A percentile compares a stretch with the other conserved stretches of the same genome.
Evolutionary conservation across 2,113 vertebrate genomes (phyloP).

Genomic region (Tricholaema leucomelas): DNA sequence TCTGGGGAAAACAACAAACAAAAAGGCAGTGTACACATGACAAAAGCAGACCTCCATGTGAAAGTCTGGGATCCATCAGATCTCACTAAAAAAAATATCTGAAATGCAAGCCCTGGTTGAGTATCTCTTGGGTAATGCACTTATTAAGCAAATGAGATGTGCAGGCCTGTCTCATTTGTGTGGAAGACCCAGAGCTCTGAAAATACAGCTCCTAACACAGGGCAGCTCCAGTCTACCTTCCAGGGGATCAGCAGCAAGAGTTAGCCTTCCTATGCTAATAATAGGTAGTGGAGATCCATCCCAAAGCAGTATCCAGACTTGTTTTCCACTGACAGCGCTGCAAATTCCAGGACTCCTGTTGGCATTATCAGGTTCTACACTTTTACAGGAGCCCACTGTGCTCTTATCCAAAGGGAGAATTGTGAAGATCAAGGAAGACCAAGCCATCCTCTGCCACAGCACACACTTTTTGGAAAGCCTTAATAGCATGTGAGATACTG

Average conservation of each 20-base stretch:
- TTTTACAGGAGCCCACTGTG: not conserved
- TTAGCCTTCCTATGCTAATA: not conserved
- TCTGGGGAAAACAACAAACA: not conserved
- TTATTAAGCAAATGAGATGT: not conserved
- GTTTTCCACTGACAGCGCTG: not conserved
- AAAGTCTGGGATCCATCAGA: not conserved
- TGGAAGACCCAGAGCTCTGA: not conserved
- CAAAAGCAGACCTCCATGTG: not conserved
- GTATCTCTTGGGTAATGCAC: not conserved
- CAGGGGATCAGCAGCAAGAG: not conserved
- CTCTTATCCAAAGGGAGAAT: not conserved
- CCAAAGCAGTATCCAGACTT: not conserved
- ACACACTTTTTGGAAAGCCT: not conserved
- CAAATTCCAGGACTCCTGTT: not conserved
- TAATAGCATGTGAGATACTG: accelerated
- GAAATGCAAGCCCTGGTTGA: not conserved
- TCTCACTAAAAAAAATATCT: not conserved
- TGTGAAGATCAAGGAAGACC: not conserved
- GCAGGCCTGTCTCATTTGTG: not conserved
- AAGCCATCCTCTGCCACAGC: not conserved
- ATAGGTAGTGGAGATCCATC: not conserved
- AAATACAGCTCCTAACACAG: not conserved
- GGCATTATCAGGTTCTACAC: not conserved
- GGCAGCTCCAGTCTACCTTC: not conserved
- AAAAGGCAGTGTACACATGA: not conserved